Evolutionary conservation across 1,140 invertebrate species (phyloP).

Genomic region (Drosophila yakuba): DNA sequence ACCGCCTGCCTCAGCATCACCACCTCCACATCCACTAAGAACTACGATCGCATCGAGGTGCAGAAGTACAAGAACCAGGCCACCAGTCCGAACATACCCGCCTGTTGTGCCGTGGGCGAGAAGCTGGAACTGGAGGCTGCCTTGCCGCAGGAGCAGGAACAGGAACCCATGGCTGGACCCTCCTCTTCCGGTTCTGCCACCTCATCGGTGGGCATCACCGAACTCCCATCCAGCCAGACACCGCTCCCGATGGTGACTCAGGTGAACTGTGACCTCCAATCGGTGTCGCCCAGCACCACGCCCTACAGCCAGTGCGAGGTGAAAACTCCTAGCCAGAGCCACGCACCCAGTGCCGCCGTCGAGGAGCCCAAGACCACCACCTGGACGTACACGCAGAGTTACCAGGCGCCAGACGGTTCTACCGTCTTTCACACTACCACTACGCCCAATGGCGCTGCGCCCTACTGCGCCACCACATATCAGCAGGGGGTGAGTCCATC

Average conservation of each 20-base stretch:
- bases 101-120: conserved; percentile 63
- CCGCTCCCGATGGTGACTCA: conserved; percentile 48
- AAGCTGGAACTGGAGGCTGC: conserved; percentile 48
- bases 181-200: conserved; percentile 21
- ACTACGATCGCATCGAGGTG: conserved; percentile 82
- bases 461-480: conserved; percentile 83
- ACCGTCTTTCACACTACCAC: conserved; percentile 81
- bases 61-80: conserved; percentile 84
- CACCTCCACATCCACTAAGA: conserved; percentile 78
- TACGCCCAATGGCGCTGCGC: conserved; percentile 70
- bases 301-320: conserved; percentile 78
- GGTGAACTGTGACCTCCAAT: conserved; percentile 69
- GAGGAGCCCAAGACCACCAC: conserved; percentile 78
- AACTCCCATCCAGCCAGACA: conserved; percentile 60
- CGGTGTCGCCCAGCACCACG: conserved; percentile 77
- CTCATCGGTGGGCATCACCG: conserved; percentile 30
- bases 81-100: conserved; percentile 84
- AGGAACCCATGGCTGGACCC: conserved; percentile 20
- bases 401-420: conserved; percentile 77
- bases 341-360: conserved; percentile 51
- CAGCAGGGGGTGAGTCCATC: conserved; percentile 76
- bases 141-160: conserved; percentile 38
- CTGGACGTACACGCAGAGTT: conserved; percentile 82
- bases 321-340: conserved; percentile 55
- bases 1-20: conserved; percentile 80